phyloP scores from a whole-genome alignment of 2,888 invertebrate species.

The Scelioninae gen. 1 region DNA sequence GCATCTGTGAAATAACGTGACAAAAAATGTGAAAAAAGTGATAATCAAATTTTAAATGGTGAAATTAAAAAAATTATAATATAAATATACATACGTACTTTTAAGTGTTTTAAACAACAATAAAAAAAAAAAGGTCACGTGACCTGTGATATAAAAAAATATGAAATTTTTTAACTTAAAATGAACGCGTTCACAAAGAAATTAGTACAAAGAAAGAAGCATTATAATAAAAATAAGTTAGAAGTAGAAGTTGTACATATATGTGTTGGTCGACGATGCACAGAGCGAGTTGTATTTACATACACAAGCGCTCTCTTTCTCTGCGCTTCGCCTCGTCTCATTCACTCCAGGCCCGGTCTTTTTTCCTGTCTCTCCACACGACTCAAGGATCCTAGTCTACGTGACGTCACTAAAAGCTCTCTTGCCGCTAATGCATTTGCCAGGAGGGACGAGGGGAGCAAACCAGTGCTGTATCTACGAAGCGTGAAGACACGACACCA shows the following conservation, averaged over 20 bases:
- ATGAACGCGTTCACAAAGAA: conserved; percentile 22
- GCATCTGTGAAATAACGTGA: neutral
- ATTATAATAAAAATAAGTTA: conserved; percentile 58
- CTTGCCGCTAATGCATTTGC: conserved; percentile 83
- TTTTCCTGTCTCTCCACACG: conserved; percentile 56
- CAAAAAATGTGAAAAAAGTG: neutral
- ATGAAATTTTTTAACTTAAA: conserved; percentile 17
- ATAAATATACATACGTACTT: no score
- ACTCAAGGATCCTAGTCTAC: conserved; percentile 72
- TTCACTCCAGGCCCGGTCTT: conserved; percentile 41
- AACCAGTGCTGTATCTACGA: conserved; percentile 75
- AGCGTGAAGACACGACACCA: conserved; percentile 78
- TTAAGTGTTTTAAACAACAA: no score
- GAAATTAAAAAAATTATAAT: no score
- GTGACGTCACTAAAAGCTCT: conserved; percentile 79
- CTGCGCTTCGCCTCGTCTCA: conserved; percentile 22
- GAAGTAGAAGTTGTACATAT: conserved; percentile 66
- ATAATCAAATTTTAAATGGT: no score
- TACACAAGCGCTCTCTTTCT: conserved; percentile 52
- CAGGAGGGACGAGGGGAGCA: conserved; percentile 77
- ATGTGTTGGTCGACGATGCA: conserved; percentile 71
- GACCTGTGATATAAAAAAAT: no score
- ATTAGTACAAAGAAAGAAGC: conserved; percentile 22
- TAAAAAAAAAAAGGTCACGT: no score
- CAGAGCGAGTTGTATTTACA: conserved; percentile 63